Base-by-base conservation (phyloP, 2,888 invertebrate species). In the Dioctria linearis region DNA sequence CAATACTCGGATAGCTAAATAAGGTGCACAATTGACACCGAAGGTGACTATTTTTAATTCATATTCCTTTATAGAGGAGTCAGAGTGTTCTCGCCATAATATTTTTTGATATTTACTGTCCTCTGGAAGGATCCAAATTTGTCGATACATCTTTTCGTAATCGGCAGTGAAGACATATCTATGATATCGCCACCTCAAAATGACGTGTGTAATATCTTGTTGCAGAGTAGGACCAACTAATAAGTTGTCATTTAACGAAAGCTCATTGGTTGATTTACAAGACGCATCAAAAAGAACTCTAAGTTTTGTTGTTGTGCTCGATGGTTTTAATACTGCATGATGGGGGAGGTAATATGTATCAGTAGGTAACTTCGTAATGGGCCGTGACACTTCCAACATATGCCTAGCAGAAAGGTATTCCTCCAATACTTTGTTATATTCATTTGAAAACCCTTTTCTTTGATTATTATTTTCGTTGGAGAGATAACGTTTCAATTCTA, bases 211-310 rank as follows among this genome's bases (percentile, higher is more conserved):
- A 6, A 69, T 54, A 54, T 54, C 54, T 54, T 54, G 54, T n/a
- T 54, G 54, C 0, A 61, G 37, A 5, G 25, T 39, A 6, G 61
- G 61, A 37, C 61, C 61, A 8, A 11, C 11, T 6, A 25, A 37
- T 37, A 61, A n/a, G 6, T 39, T 39, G 25, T 61, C 61, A 11
- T 82, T 81, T 6, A 82, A 25, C 0, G 78, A 78, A 9, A 57
- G 8, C 11, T 3, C 54, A 11, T 54, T 54, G 54, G 54, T 11
- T 54, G 54, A 54, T 11, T 54, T 69, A 5, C 25, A 25, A 5
- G 80, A 78, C 0, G 54, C 81, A 39, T 81, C 75, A 42, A 81
- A 81, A n/a, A 79, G 79, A 2, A 65, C 78, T 65, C 79, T 8
- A 0, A 79, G 13, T 11, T 79, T 73, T 43, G 79, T 81, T 13